A percentile compares a stretch with the other conserved stretches of the same genome.
Conservation (phyloP, 2,113 vertebrate genomes). For the Lagenorhynchus albirostris region DNA sequence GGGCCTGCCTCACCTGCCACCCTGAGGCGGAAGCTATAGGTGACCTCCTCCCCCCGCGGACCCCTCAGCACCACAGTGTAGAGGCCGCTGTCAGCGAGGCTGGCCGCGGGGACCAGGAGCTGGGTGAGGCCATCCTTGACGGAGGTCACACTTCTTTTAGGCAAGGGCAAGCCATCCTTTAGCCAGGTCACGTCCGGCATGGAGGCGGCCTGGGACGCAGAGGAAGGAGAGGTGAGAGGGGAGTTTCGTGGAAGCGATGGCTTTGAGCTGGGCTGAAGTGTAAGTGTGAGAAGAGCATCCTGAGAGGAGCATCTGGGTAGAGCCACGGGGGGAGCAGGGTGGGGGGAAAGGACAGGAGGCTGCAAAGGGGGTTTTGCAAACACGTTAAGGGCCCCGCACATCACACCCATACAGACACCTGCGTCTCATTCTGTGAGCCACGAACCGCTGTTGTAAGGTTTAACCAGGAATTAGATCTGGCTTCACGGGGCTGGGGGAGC, state of each 20-base stretch:
- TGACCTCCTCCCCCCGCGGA: slow-evolving; percentile 81
- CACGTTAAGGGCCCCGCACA: fast-evolving
- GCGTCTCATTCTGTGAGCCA: not conserved
- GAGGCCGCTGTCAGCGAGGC: slow-evolving; percentile 85
- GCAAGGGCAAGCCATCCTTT: slow-evolving; percentile 87
- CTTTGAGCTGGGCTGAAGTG: not conserved
- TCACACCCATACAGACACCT: fast-evolving
- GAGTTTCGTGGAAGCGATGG: fast-evolving
- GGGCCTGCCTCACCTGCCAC: slow-evolving; percentile 86
- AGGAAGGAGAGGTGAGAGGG: not conserved
- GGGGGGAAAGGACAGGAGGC: not conserved
- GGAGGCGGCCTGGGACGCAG: slow-evolving; percentile 85
- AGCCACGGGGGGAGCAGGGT: not conserved
- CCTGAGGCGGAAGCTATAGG: slow-evolving; percentile 86
- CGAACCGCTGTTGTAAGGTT: not conserved
- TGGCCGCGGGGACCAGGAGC: slow-evolving; percentile 87
- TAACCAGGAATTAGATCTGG: not conserved
- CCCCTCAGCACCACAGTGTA: slow-evolving; percentile 87
- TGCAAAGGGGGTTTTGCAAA: not conserved
- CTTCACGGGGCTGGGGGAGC: fast-evolving
- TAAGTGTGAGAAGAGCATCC: not conserved
- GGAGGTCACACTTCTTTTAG: slow-evolving; percentile 80
- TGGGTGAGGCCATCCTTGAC: slow-evolving; percentile 84
- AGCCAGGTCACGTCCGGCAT: slow-evolving; percentile 89
- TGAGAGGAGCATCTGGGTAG: not conserved